Conservation (phyloP, 2,888 invertebrate species). For the Patella depressa region DNA sequence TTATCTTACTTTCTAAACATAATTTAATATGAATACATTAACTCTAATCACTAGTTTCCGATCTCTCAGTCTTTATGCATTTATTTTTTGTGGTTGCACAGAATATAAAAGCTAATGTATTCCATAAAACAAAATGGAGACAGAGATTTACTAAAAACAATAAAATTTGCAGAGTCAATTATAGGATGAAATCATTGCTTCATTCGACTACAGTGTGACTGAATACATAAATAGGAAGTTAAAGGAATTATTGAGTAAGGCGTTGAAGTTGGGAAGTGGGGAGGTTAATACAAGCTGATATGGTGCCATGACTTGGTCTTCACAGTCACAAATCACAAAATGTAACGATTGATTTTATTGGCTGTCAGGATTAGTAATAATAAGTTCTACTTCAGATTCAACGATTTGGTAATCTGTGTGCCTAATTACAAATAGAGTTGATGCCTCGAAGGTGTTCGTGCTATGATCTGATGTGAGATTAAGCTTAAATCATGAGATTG, state of each 20-base stretch:
- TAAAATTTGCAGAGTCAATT: too few relatives aligned
- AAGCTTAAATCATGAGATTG: too few relatives aligned
- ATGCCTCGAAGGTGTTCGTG: not conserved
- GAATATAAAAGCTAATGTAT: too few relatives aligned
- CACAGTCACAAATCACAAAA: not conserved
- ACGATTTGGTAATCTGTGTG: not conserved
- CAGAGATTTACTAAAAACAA: too few relatives aligned
- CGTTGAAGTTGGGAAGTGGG: not conserved
- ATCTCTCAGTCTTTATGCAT: too few relatives aligned
- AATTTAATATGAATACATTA: too few relatives aligned
- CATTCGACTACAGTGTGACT: not conserved
- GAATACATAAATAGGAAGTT: slow-evolving; percentile 1
- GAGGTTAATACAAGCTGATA: not conserved
- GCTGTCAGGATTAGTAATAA: slow-evolving; percentile 11
- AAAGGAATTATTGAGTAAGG: slow-evolving; percentile 2
- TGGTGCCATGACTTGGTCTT: slow-evolving; percentile 4
- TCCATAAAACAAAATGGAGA: too few relatives aligned
- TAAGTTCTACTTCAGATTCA: not conserved
- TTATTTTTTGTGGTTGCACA: too few relatives aligned
- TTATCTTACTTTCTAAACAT: too few relatives aligned
- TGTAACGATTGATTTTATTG: slow-evolving; percentile 8
- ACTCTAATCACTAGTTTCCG: too few relatives aligned
- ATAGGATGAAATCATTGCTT: too few relatives aligned
- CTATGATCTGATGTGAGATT: too few relatives aligned
- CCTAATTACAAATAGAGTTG: not conserved